A percentile compares a stretch with the other conserved stretches of the same genome.
Conservation (phyloP, 1,140 invertebrate genomes). For the Penaeus indicus region DNA sequence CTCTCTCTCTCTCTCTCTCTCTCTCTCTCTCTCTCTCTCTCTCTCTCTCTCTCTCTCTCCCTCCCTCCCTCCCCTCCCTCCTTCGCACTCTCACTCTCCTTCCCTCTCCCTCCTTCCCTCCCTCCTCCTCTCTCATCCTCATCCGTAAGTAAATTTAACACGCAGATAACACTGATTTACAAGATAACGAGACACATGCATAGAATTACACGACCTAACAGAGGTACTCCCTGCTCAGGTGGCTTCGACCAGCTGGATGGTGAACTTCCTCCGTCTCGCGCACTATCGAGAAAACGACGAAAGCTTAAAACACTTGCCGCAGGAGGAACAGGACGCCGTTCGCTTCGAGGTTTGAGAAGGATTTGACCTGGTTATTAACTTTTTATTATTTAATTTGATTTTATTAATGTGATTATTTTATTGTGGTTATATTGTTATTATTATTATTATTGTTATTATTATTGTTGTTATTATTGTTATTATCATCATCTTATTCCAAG, state of each 20-base stretch:
- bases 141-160: no score
- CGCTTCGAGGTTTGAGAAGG: neutral
- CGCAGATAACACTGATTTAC: no score
- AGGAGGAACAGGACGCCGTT: neutral
- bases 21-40: neutral
- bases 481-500: no score
- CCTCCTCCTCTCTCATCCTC: no score
- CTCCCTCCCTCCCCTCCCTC: no score
- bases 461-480: no score
- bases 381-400: neutral
- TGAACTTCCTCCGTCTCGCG: constrained; percentile 45
- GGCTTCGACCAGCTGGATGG: constrained; percentile 59
- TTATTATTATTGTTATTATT: neutral
- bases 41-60: no score
- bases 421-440: neutral
- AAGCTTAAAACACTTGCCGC: neutral
- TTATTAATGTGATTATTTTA: neutral
- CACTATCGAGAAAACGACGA: constrained; percentile 41
- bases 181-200: neutral
- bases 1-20: no score
- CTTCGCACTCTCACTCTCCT: no score
- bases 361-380: neutral
- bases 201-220: neutral
- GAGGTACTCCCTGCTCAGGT: neutral
- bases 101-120: no score